Evolutionary conservation across 2,888 invertebrate species (phyloP).

Genomic region (Polietes domitor): DNA sequence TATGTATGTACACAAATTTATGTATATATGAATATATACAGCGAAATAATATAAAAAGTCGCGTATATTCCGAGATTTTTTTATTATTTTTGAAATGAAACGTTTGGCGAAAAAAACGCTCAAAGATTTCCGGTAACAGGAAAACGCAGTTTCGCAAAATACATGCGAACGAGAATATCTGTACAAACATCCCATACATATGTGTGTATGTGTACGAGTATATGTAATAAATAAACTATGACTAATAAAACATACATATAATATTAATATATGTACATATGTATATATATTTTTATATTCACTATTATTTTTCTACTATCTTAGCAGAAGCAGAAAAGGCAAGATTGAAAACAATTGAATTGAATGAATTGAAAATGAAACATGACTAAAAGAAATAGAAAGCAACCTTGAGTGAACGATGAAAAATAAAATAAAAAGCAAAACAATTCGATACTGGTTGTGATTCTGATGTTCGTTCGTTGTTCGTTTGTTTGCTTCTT

Average conservation of each 20-base stretch:
- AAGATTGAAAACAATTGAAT: not conserved
- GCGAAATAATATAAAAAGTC: not conserved
- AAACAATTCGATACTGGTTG: too few relatives aligned
- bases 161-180: not conserved
- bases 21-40: not conserved
- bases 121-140: conserved; percentile 62
- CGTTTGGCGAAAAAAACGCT: conserved; percentile 47
- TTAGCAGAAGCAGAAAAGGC: not conserved
- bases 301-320: not conserved
- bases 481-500: not conserved
- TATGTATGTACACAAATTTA: not conserved
- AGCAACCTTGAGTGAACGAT: conserved; percentile 67
- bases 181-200: not conserved
- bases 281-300: not conserved
- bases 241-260: not conserved
- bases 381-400: conserved; percentile 50
- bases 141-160: conserved; percentile 55
- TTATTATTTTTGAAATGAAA: conserved; percentile 1
- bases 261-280: not conserved
- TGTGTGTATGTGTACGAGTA: not conserved
- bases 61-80: conserved; percentile 3
- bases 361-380: conserved; percentile 16
- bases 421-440: conserved; percentile 25
- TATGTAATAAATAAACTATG: conserved; percentile 1
- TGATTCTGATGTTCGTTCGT: not conserved